Conservation (phyloP, 1,140 invertebrate genomes). For the Nixonia krombeini region DNA sequence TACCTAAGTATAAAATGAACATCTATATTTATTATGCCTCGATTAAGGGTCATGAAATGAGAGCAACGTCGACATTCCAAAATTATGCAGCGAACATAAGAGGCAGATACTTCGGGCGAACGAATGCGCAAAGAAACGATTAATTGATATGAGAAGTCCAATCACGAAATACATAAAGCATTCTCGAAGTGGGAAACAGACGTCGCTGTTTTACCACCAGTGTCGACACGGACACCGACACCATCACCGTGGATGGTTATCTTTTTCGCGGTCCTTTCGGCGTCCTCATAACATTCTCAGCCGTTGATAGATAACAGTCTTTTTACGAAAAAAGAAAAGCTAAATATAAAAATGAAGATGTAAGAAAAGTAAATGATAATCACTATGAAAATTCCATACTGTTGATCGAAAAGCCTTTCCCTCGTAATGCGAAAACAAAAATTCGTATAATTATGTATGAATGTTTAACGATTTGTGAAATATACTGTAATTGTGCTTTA, state of each 20-base stretch:
- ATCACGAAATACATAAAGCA: too few species aligned
- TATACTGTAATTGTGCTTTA: constrained; percentile 71
- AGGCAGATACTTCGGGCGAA: too few species aligned
- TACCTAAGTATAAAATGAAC: background rate
- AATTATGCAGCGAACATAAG: too few species aligned
- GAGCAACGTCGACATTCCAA: constrained; percentile 23
- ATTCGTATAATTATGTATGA: constrained; percentile 70
- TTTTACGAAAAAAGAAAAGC: constrained; percentile 16
- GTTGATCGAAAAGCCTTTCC: constrained; percentile 60
- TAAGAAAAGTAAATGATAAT: constrained; percentile 3
- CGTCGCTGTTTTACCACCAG: constrained; percentile 1
- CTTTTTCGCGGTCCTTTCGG: too few species aligned
- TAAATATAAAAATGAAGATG: constrained; percentile 24
- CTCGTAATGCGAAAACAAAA: constrained; percentile 55
- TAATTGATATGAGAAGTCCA: too few species aligned
- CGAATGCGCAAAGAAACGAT: too few species aligned
- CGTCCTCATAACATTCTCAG: too few species aligned
- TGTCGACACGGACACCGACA: too few species aligned
- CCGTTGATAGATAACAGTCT: constrained; percentile 5
- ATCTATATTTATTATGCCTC: constrained; percentile 20
- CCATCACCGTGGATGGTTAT: too few species aligned
- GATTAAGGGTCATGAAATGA: too few species aligned
- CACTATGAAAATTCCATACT: constrained; percentile 13
- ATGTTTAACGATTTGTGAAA: constrained; percentile 70
- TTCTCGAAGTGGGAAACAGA: constrained; percentile 6